Evolutionary conservation across 2,113 vertebrate species (phyloP).

Genomic region (Paramormyrops kingsleyae): DNA sequence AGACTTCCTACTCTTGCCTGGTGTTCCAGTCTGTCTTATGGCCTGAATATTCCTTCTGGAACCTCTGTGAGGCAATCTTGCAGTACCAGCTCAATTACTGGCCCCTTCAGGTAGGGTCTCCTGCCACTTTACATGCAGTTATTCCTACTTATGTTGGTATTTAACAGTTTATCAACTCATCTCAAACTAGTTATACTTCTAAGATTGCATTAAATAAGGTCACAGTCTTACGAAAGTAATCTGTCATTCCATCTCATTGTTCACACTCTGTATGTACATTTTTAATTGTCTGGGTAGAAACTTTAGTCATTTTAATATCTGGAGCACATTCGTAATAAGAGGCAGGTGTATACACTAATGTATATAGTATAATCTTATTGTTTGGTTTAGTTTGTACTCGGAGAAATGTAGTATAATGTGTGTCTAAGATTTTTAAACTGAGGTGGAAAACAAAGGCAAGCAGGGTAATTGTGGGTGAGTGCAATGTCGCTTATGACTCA

Average conservation of each 20-base stretch:
- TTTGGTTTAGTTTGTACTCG: neutral
- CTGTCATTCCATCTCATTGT: neutral
- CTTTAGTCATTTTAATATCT: neutral
- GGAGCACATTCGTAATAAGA: neutral
- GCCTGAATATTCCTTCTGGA: constrained; percentile 98
- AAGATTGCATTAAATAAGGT: neutral
- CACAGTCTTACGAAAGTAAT: neutral
- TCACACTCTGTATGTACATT: neutral
- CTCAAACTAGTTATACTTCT: neutral
- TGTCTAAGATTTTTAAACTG: neutral
- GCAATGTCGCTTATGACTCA: neutral
- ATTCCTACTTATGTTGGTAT: neutral
- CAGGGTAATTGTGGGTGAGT: neutral
- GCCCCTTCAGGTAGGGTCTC: constrained; percentile 75
- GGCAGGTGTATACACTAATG: neutral
- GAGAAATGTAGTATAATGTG: neutral
- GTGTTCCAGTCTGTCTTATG: constrained; percentile 92
- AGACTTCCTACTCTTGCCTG: constrained; percentile 92
- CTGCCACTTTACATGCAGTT: neutral
- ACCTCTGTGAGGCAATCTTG: constrained; percentile 91
- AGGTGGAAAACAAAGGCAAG: neutral
- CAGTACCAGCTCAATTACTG: constrained; percentile 83
- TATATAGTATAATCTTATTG: neutral
- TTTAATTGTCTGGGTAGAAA: neutral
- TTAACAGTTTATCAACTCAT: neutral